Conservation (phyloP, 2,113 vertebrate species). For the Cheilinus undulatus region DNA sequence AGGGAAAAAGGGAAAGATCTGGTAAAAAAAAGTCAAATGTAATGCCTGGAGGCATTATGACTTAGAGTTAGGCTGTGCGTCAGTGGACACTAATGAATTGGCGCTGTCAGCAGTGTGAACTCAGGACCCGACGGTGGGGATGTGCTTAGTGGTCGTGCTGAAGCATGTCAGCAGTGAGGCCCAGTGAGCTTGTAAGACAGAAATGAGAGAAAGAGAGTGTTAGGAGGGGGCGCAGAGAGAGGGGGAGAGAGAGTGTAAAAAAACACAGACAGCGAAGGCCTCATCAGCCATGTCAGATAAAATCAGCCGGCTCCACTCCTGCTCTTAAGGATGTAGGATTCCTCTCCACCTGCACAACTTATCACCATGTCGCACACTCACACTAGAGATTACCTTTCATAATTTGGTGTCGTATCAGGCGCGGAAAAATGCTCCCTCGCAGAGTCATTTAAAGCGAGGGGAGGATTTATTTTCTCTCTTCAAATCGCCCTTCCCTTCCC, state of each 20-base stretch:
- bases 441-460: slow-evolving; percentile 29
- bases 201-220: slow-evolving; percentile 55
- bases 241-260: slow-evolving; percentile 6
- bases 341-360: slow-evolving; percentile 57
- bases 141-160: slow-evolving; percentile 73
- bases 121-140: slow-evolving; percentile 52
- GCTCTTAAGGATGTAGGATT: slow-evolving; percentile 51
- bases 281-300: slow-evolving; percentile 59
- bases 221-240: neutral
- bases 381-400: slow-evolving; percentile 57
- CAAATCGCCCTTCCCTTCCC: slow-evolving; percentile 11
- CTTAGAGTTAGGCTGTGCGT: slow-evolving; percentile 66
- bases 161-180: slow-evolving; percentile 62
- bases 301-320: slow-evolving; percentile 44
- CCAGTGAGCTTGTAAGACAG: slow-evolving; percentile 58
- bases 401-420: slow-evolving; percentile 49
- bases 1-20: neutral
- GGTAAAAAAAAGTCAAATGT: slow-evolving; percentile 38
- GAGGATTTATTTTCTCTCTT: slow-evolving; percentile 52
- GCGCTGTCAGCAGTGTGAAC: slow-evolving; percentile 72
- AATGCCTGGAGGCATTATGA: slow-evolving; percentile 69
- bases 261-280: slow-evolving; percentile 26
- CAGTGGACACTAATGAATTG: slow-evolving; percentile 81
- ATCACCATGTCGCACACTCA: slow-evolving; percentile 65
- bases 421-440: slow-evolving; percentile 36